Percentiles rank a stretch among this genome's conserved stretches.
These are phyloP conservation scores for Synergus laeviventris DNA, from an alignment of 2,888 invertebrate genomes.

Conservation along the genomic window DNA sequence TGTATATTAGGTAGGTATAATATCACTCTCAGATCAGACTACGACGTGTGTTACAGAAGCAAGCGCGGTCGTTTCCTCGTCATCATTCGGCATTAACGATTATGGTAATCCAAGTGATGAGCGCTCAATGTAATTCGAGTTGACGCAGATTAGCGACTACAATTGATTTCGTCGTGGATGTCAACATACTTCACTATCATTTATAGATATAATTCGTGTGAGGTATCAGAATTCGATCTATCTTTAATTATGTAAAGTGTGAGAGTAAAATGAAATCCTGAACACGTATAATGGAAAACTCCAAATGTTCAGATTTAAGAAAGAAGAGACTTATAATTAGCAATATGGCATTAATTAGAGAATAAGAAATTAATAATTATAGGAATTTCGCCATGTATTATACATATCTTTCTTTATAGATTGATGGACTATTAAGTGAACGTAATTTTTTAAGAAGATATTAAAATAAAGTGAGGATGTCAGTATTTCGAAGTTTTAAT, in stretches of 20 bases:
- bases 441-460: too few relatives aligned
- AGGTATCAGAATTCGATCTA: not conserved
- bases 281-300: not conserved
- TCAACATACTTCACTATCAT: constrained; percentile 1
- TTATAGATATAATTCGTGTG: not conserved
- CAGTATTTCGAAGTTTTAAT: not conserved
- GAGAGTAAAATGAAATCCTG: not conserved
- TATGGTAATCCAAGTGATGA: constrained; percentile 36
- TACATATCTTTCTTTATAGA: too few relatives aligned
- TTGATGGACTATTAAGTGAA: too few relatives aligned
- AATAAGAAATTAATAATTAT: too few relatives aligned
- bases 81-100: constrained; percentile 30
- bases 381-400: too few relatives aligned
- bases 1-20: constrained; percentile 25
- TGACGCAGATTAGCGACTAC: constrained; percentile 1
- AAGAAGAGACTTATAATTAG: not conserved
- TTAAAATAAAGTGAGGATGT: not conserved
- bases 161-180: constrained; percentile 11
- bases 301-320: not conserved
- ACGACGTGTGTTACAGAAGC: constrained; percentile 5
- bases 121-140: constrained; percentile 16
- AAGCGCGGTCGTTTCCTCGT: not conserved
- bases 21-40: constrained; percentile 9
- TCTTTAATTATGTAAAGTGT: not conserved
- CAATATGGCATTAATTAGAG: not conserved